A percentile compares a stretch with the other conserved stretches of the same genome.
These are phyloP conservation scores for Gryllus longicercus DNA, from an alignment of 2,888 invertebrate species.

Conservation along the genomic window DNA sequence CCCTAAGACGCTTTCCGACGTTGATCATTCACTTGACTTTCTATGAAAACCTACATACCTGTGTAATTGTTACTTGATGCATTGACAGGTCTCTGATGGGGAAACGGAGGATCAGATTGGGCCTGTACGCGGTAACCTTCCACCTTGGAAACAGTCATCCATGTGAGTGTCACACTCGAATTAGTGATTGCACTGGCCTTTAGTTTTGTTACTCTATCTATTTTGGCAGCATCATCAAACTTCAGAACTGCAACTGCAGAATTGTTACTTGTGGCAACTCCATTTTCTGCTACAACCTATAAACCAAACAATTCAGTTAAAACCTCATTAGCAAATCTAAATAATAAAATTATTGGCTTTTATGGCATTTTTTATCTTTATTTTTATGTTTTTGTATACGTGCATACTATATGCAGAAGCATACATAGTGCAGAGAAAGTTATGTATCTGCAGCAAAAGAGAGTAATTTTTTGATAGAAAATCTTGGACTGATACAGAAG, in stretches of 20 bases:
- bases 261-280: conserved; percentile 56
- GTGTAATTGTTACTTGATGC: conserved; percentile 43
- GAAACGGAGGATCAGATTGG: conserved; percentile 55
- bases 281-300: conserved; percentile 63
- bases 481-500: too few relatives aligned
- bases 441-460: too few relatives aligned
- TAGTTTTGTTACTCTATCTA: conserved; percentile 59
- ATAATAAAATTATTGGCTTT: too few relatives aligned
- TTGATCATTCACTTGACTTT: too few relatives aligned
- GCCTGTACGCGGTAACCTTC: conserved; percentile 59
- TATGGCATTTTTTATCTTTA: too few relatives aligned
- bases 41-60: conserved; percentile 20
- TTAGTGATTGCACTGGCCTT: conserved; percentile 51
- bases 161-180: conserved; percentile 56
- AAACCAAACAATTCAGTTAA: neutral
- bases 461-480: too few relatives aligned
- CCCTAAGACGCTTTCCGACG: too few relatives aligned
- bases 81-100: conserved; percentile 50
- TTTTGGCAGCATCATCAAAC: conserved; percentile 63
- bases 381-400: too few relatives aligned
- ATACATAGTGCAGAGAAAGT: too few relatives aligned
- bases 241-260: conserved; percentile 58
- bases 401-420: too few relatives aligned
- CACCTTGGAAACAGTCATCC: conserved; percentile 58
- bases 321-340: too few relatives aligned